Conservation (phyloP, 2,113 vertebrate species). For the Heliornis fulica region DNA sequence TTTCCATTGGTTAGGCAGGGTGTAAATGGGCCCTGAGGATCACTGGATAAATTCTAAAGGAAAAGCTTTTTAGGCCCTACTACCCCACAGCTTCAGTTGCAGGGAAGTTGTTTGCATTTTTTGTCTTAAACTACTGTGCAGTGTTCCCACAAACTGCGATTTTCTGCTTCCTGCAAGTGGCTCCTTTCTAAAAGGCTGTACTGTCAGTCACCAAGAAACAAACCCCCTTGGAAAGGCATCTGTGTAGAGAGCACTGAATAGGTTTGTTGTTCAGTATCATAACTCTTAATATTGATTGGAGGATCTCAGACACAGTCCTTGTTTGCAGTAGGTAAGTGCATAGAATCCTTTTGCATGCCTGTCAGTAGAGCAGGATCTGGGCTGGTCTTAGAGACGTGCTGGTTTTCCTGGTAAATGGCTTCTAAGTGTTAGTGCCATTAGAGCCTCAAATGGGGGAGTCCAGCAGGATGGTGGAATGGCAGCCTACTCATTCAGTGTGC, state of each 20-base stretch:
- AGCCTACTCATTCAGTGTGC: background rate
- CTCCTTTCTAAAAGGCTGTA: background rate
- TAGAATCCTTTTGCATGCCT: background rate
- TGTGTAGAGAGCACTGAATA: background rate
- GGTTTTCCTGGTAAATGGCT: background rate
- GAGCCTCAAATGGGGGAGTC: background rate
- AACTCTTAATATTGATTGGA: background rate
- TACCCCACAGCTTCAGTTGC: background rate
- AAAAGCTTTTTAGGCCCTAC: background rate
- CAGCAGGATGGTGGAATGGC: background rate
- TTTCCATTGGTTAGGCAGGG: background rate
- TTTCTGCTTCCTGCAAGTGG: background rate
- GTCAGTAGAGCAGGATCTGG: background rate
- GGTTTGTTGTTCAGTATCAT: background rate
- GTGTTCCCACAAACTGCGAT: background rate
- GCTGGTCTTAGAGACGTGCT: background rate
- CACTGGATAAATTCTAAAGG: background rate
- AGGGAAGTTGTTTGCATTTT: background rate
- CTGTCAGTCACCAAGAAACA: background rate
- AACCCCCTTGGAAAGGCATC: background rate
- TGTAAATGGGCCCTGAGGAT: background rate
- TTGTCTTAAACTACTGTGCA: background rate
- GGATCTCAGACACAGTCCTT: background rate
- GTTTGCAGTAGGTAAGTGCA: constrained; percentile 16
- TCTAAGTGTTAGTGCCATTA: background rate